Base-by-base conservation (phyloP, 2,888 invertebrate species). In the Mythimna loreyi region DNA sequence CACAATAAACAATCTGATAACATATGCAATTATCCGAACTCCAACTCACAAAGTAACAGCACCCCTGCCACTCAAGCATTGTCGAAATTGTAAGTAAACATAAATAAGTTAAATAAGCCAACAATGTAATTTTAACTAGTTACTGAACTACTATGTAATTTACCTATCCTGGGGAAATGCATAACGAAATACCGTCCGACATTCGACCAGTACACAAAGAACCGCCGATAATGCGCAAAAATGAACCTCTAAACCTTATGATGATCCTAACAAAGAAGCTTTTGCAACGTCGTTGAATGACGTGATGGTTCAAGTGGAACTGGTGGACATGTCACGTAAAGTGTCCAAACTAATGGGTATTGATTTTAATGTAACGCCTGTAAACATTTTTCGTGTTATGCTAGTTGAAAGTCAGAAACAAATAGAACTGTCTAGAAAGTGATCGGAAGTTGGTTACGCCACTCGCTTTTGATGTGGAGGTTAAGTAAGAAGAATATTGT, bases 61-160 rank as follows among this genome's bases (percentile, higher is more conserved):
- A 55, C 49, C 62, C 56, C 8, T 50, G 69, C 30, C 60, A 49
- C 28, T 74, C 58, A 66, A 72, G 3, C 56, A 57, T 66, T 45
- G 67, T 43, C 72, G 53, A 72, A 71, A 68, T 72, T 72, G 71
- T 72, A 76, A 76, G n/a, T 72, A 50, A 66, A 66, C 61, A 64
- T 55, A 45, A 62, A 50, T 57, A 68, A 73, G 67, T 70, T 76
- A 56, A 79, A 74, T 72, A 74, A 72, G 58, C 63, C 40, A 75
- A 74, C 72, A 64, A 36, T 72, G 47, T 74, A 67, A 71, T 65
- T 70, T 71, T 80, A 86, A 84, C 79, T 77, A 80, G 78, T 80
- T 82, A 50, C 75, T 71, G 58, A 83, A 80, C 81, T 78, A 75
- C 87, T 85, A 80, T 85, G 85, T 81, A 86, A 85, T 85, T 85